Conservation (phyloP, 2,797 vertebrate species). For the Chrysocyon brachyurus region DNA sequence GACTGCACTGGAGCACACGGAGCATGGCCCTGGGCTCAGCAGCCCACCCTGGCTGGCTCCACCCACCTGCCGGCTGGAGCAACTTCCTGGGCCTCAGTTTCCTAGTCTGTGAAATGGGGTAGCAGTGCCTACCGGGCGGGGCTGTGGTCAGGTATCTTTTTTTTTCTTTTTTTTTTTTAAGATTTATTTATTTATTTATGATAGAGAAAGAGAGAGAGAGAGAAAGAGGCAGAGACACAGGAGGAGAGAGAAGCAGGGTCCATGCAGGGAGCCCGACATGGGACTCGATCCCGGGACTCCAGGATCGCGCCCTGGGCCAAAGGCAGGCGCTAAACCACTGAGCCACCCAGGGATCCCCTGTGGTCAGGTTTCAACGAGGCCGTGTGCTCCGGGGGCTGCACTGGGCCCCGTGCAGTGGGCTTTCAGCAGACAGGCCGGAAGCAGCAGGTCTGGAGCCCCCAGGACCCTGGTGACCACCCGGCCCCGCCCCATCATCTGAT, state of each 20-base stretch:
- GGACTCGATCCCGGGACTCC: too few relatives aligned
- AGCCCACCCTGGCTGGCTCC: not conserved
- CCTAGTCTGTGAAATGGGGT: not conserved
- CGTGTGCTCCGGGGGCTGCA: rapidly evolving
- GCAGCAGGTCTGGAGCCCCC: not conserved
- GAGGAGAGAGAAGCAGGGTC: too few relatives aligned
- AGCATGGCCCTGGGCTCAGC: not conserved
- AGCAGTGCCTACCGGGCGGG: not conserved
- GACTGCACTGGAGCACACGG: rapidly evolving
- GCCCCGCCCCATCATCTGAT: not conserved
- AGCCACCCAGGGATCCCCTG: not conserved
- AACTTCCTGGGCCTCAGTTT: not conserved
- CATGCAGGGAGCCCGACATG: too few relatives aligned
- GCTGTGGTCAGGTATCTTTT: not conserved
- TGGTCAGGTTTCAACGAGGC: not conserved
- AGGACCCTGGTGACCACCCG: not conserved
- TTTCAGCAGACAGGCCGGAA: not conserved
- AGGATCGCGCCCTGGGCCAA: too few relatives aligned
- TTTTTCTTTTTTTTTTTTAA: too few relatives aligned
- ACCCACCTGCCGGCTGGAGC: not conserved
- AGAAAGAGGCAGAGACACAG: too few relatives aligned
- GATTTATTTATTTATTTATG: too few relatives aligned
- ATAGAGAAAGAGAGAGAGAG: too few relatives aligned
- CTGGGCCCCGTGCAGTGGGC: not conserved
- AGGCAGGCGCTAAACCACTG: too few relatives aligned